Evolutionary conservation across 2,797 vertebrate species (phyloP).

Genomic region (Uromys caudimaculatus): DNA sequence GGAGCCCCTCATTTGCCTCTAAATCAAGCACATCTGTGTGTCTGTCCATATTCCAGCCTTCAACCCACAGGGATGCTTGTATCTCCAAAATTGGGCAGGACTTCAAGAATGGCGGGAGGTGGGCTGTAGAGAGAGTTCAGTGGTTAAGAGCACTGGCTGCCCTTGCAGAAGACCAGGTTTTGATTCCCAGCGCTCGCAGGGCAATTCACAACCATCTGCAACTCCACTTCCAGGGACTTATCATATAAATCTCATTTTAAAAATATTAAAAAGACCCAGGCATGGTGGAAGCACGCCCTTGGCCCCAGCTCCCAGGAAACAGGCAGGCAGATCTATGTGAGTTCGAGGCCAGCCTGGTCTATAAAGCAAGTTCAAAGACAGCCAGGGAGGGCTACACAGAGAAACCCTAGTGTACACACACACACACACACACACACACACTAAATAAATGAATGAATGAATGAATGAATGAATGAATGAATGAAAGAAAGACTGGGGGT

Average conservation of each 20-base stretch:
- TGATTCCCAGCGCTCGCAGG: not conserved
- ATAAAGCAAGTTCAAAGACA: not conserved
- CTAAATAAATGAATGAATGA: too few relatives aligned
- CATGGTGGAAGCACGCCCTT: not conserved
- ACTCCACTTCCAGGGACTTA: not conserved
- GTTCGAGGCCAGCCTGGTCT: not conserved
- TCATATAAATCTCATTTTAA: not conserved
- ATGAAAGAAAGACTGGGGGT: not conserved
- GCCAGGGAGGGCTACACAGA: not conserved
- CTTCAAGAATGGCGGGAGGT: not conserved
- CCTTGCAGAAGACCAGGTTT: not conserved
- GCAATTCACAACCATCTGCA: not conserved
- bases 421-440: too few relatives aligned
- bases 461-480: too few relatives aligned
- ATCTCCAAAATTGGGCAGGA: not conserved
- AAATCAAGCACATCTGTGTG: not conserved
- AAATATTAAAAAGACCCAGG: not conserved
- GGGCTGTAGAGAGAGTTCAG: not conserved
- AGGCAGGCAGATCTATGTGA: not conserved
- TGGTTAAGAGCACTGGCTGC: too few relatives aligned
- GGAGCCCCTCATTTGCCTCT: not conserved
- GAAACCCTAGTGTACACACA: not conserved
- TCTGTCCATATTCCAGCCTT: not conserved
- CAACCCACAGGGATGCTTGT: not conserved
- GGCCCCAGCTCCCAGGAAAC: not conserved